Evolutionary conservation across 1,140 invertebrate species (phyloP).

Genomic region (Aplysia californica): DNA sequence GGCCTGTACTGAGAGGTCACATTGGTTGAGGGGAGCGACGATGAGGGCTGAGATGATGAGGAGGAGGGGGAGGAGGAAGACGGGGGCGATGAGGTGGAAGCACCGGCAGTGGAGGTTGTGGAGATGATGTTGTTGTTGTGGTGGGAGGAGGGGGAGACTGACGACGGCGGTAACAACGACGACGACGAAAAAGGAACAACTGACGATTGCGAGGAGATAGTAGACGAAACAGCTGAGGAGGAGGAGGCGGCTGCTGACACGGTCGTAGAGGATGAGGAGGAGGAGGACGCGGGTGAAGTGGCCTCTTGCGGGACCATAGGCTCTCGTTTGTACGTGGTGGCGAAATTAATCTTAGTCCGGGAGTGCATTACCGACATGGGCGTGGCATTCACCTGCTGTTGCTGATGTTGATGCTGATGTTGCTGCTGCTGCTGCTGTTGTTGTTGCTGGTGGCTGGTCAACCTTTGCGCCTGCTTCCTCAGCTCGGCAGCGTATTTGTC

Average conservation of each 20-base stretch:
- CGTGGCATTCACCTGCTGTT: slow-evolving; percentile 4
- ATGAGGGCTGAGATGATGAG: background rate
- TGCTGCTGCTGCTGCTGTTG: slow-evolving; percentile 27
- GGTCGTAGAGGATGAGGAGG: slow-evolving; percentile 21
- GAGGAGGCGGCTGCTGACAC: background rate
- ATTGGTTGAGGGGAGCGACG: background rate
- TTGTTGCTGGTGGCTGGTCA: slow-evolving; percentile 29
- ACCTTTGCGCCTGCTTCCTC: slow-evolving; percentile 46
- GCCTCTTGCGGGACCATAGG: slow-evolving; percentile 45
- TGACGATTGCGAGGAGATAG: background rate
- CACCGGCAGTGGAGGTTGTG: background rate
- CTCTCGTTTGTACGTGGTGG: slow-evolving; percentile 53
- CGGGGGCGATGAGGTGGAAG: too few relatives aligned
- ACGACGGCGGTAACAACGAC: slow-evolving; percentile 38
- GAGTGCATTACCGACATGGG: slow-evolving; percentile 37
- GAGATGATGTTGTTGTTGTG: background rate
- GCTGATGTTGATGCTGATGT: background rate
- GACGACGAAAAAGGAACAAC: too few relatives aligned
- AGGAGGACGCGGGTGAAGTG: slow-evolving; percentile 27
- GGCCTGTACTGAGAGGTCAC: background rate
- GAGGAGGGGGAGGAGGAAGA: too few relatives aligned
- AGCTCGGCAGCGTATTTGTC: slow-evolving; percentile 53
- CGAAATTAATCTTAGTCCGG: slow-evolving; percentile 37
- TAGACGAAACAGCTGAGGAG: slow-evolving; percentile 22
- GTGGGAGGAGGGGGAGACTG: slow-evolving; percentile 8